These are phyloP conservation scores for Microctonus aethiopoides DNA, from an alignment of 2,888 invertebrate species.

Conservation along the genomic window DNA sequence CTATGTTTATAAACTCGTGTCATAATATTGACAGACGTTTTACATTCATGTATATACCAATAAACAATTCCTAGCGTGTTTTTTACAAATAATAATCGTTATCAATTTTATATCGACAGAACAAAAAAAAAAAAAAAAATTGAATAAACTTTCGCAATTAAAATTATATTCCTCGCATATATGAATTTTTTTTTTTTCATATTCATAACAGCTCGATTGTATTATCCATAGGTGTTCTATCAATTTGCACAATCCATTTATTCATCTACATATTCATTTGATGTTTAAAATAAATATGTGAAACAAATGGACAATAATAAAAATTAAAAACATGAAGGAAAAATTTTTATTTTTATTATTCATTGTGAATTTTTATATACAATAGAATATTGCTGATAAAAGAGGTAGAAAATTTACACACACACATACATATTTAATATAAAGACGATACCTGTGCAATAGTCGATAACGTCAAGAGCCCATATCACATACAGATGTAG, in stretches of 20 bases:
- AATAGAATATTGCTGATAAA: not conserved
- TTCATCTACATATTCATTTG: too few species aligned
- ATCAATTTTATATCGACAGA: not conserved
- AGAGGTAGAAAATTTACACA: too few species aligned
- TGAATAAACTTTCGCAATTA: too few species aligned
- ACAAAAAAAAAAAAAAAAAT: not conserved
- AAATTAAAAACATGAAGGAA: not conserved
- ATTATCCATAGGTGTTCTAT: too few species aligned
- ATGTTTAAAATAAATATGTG: too few species aligned
- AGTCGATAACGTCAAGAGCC: slow-evolving; percentile 20
- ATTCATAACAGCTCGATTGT: too few species aligned
- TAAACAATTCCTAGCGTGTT: not conserved
- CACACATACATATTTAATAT: too few species aligned
- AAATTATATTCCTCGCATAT: too few species aligned
- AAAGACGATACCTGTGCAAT: slow-evolving; percentile 10
- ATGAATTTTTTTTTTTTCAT: too few species aligned
- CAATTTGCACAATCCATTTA: too few species aligned
- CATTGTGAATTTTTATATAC: not conserved
- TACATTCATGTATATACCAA: not conserved
- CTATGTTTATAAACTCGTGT: too few species aligned
- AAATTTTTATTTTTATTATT: not conserved
- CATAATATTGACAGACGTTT: too few species aligned
- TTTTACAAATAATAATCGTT: not conserved
- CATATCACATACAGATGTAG: slow-evolving; percentile 26
- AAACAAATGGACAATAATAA: not conserved